Base-by-base conservation (phyloP, 2,888 invertebrate species). In the Ophion obscuratus region DNA sequence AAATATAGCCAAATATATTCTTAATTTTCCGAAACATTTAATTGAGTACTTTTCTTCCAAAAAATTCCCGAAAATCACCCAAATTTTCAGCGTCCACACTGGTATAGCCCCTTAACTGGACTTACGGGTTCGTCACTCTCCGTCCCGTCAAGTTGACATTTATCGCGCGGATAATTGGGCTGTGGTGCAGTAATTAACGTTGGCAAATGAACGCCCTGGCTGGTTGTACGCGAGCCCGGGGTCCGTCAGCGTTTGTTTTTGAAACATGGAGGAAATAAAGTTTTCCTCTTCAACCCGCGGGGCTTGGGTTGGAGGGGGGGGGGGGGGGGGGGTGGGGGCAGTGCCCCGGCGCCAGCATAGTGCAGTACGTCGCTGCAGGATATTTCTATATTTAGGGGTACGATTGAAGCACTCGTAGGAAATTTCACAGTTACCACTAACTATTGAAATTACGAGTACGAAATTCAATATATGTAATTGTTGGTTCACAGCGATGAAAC, bases 121-220 rank as follows among this genome's bases (percentile, higher is more conserved):
- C 24, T 24, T 24, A 24, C 40, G 40, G 67, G 61, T 80, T 80
- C 80, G 83, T 83, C 73, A 76, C 62, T 70, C 24, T 62, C 66
- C 44, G 57, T 59, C 74, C 67, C 70, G 36, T 27, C 53, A 61
- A 40, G 67, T 79, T 71, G 66, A 79, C 83, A 73, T 80, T 85
- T 71, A 83, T 80, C 64, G 76, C 62, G 31, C 67, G 44, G n/a
- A 67, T 85, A 62, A 80, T 83, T 67, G 64, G 80, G 66, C 83
- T 83, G 80, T 73, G 83, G 80, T 68, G 67, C 31, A 44, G 75
- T 73, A 76, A 85, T 80, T 80, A 83, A 73, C 73, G 66, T 67
- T 61, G 40, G 53, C 47, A 20, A 47, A 59, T 31, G 31, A 57
- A 73, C 27, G n/a, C 59, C 11, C 47, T 36, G 36, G 27, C 44